Evolutionary conservation across 2,888 invertebrate species (phyloP), one percentile per base, ranked within the genome.

Genomic region (Zaprionus obscuricornis): DNA sequence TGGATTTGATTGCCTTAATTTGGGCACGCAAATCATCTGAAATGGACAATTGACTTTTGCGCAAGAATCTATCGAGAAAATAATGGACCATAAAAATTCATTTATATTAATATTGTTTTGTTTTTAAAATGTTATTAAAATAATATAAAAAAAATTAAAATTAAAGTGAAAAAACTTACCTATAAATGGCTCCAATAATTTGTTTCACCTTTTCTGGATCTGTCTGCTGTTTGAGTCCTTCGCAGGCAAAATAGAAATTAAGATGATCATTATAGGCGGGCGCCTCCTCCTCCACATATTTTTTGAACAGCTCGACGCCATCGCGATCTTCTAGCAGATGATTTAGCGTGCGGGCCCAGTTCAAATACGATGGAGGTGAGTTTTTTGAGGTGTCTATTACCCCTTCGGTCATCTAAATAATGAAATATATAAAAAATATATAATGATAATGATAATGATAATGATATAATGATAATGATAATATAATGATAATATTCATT

Each of bases 221-320:
- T 74, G 91, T 90, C 90, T 96, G 94, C 90, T 95, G 95, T 82
- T 95, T 94, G 81, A 96, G 93, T 49, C 96, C 96, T 89, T 96
- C 95, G 91, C 96, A 96, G 45, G 97, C 98, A 91, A 97, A 98
- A 94, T 96, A 97, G 92, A 98, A 98, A 91, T 95, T 94, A 86
- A 97, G 93, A 49, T 95, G 93, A 91, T 95, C 95, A 76, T 94
- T 94, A 91, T 95, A 94, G 87, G 93, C 92, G 68, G 93, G 93
- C 85, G 95, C 95, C 90, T 96, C 96, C 82, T 94, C 93, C 89
- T 94, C 93, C 86, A 96, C 93, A 91, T 95, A 96, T 90, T 93
- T 93, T 90, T 95, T 94, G 92, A 97, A 98, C 87, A 97, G 92
- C 63, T 94, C 94, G 76, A 97, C 96, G 62, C 98, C 98, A 89